phyloP scores from a whole-genome alignment of 1,140 invertebrate genomes.

The Drosophila kepulauana region DNA sequence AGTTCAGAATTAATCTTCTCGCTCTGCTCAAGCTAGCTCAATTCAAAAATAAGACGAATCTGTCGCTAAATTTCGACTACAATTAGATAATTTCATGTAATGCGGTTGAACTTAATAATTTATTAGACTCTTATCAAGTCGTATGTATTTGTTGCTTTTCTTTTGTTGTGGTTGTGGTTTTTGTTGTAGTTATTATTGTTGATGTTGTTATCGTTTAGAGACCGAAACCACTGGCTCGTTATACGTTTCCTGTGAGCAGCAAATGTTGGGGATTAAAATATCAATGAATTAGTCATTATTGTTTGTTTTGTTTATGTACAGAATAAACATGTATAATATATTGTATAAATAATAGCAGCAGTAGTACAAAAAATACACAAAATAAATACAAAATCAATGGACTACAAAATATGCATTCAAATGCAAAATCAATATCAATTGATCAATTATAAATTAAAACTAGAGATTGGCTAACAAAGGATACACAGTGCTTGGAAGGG shows the following conservation, averaged over 20 bases:
- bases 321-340: constrained; percentile 36
- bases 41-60: constrained; percentile 10
- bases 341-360: constrained; percentile 42
- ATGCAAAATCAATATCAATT: constrained; percentile 43
- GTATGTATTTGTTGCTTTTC: constrained; percentile 19
- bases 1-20: constrained; percentile 1
- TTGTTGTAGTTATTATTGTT: neutral
- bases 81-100: constrained; percentile 23
- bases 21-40: neutral
- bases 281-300: constrained; percentile 43
- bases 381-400: constrained; percentile 46
- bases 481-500: constrained; percentile 16
- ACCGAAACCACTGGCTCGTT: constrained; percentile 79
- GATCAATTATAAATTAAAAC: constrained; percentile 14
- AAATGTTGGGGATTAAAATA: constrained; percentile 33
- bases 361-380: constrained; percentile 36
- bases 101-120: constrained; percentile 28
- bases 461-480: constrained; percentile 65
- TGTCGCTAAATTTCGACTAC: constrained; percentile 27
- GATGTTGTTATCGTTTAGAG: constrained; percentile 55
- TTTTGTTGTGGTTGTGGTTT: constrained; percentile 25
- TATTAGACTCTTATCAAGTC: constrained; percentile 20
- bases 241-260: constrained; percentile 79
- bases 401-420: constrained; percentile 34
- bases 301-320: constrained; percentile 54